phyloP scores from a whole-genome alignment of 2,888 invertebrate genomes.

The Melinaea marsaeus region DNA sequence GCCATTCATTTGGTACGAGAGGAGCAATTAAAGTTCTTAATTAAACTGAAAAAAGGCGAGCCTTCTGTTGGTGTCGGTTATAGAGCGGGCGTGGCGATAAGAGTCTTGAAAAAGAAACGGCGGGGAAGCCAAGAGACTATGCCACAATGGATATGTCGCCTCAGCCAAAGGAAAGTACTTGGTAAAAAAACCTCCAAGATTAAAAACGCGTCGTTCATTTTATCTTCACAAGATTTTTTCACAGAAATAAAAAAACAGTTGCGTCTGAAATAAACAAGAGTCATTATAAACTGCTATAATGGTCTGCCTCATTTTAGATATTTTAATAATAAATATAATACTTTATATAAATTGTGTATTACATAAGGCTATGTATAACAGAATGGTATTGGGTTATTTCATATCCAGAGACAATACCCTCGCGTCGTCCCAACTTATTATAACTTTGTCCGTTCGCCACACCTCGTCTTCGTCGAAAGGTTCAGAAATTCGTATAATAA shows the following conservation, averaged over 20 bases:
- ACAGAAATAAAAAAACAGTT: background rate
- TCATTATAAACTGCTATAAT: background rate
- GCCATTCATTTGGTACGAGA: conserved; percentile 39
- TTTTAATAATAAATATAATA: too few species aligned
- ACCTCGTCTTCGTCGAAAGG: conserved; percentile 55
- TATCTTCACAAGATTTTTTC: background rate
- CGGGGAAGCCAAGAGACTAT: conserved; percentile 19
- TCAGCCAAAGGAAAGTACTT: conserved; percentile 21
- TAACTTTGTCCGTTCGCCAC: conserved; percentile 69
- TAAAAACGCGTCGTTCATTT: conserved; percentile 6
- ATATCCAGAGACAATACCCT: conserved; percentile 59
- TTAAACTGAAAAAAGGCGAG: conserved; percentile 40
- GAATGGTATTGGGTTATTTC: conserved; percentile 40
- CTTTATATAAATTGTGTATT: background rate
- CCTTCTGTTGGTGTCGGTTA: conserved; percentile 30
- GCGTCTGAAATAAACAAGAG: background rate
- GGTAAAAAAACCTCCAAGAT: conserved; percentile 30
- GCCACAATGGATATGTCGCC: conserved; percentile 24
- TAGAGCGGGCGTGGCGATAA: conserved; percentile 32
- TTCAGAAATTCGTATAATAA: conserved; percentile 64
- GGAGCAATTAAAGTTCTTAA: conserved; percentile 53
- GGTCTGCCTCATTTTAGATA: too few species aligned
- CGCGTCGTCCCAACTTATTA: conserved; percentile 63
- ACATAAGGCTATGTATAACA: background rate
- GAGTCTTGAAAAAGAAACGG: conserved; percentile 26